Evolutionary conservation across 2,113 vertebrate genomes (phyloP).

Genomic region (Terrapene triunguis): DNA sequence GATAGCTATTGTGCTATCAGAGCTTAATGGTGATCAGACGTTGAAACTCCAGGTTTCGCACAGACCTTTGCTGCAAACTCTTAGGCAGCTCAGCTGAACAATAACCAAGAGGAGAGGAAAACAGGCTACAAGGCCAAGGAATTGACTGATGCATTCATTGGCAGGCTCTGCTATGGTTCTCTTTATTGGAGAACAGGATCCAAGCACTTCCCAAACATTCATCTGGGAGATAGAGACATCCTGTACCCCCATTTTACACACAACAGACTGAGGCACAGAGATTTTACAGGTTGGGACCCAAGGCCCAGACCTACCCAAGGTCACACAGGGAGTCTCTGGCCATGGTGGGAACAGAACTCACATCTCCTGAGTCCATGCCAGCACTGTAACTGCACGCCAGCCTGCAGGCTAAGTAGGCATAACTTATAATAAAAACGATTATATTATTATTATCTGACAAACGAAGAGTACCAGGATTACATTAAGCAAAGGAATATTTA

Average conservation of each 20-base stretch:
- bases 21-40: too few species aligned
- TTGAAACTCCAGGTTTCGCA: too few species aligned
- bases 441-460: too few species aligned
- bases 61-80: neutral
- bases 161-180: neutral
- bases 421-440: too few species aligned
- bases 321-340: neutral
- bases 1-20: too few species aligned
- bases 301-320: neutral
- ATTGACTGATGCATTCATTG: neutral
- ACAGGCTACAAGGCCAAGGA: neutral
- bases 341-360: neutral
- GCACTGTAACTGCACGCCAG: too few species aligned
- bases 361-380: neutral
- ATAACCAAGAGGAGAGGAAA: neutral
- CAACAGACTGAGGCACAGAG: neutral
- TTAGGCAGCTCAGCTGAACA: neutral
- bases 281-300: neutral
- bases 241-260: neutral
- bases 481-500: neutral
- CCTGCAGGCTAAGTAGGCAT: too few species aligned
- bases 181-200: neutral
- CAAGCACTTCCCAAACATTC: neutral
- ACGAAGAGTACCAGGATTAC: neutral
- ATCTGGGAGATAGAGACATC: neutral